Evolutionary conservation across 2,888 invertebrate genomes (phyloP), one percentile per base, ranked within the genome.

Genomic region (Agrotis exclamationis): DNA sequence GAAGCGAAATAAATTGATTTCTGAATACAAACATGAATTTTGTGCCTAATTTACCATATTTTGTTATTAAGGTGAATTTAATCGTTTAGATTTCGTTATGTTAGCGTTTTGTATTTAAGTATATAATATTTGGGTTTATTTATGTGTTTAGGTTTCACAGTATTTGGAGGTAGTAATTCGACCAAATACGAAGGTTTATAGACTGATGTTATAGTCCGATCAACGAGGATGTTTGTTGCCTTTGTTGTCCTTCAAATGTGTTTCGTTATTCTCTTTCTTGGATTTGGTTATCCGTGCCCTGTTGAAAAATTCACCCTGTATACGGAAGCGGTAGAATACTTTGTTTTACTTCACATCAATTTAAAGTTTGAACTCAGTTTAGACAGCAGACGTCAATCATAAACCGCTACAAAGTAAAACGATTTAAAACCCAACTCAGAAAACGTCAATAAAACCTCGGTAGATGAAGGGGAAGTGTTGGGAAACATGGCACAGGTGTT

Each of bases 401-500:
- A 71, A 62, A 59, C 58, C n/a, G 54, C 63, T 62, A 64, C 63
- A 77, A 70, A 74, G 79, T 58, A 74, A 79, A 78, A 74, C 68
- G 76, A 70, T 86, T 82, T 74, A 66, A 78, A 78, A 78, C 48
- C 33, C 66, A 66, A 83, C 69, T 81, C 78, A 63, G 62, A 51
- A 68, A 78, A 74, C 65, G 73, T 79, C 76, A 75, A 85, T 83
- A 76, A 77, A 75, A 82, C 72, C 62, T 64, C 57, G 67, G 68
- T 71, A 74, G 82, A 74, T 76, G 74, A 69, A 72, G 76, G 80
- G 82, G 82, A 86, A 84, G 85, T 86, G 83, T 87, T 87, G 83
- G 85, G 84, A 85, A 89, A 85, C 88, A 85, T 80, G 86, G 79
- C 86, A 75, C 92, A 93, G 93, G 93, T 93, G 93, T 92, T 89